Conservation (phyloP, 2,113 vertebrate genomes). For the Brachyistius frenatus region DNA sequence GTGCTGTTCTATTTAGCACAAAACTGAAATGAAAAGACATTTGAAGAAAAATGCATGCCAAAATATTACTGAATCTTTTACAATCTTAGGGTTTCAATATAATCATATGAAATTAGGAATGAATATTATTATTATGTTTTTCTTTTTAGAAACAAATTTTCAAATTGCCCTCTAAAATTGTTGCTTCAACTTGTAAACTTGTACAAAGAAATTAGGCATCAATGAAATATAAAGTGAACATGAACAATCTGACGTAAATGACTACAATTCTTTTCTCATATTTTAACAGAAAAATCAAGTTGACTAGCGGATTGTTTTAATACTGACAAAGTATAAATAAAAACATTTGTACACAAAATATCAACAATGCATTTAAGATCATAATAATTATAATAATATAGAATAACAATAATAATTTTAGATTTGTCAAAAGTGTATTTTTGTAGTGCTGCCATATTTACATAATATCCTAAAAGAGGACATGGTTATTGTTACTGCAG, state of each 20-base stretch:
- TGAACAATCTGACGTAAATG: not conserved
- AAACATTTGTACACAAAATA: not conserved
- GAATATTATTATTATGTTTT: too few species aligned
- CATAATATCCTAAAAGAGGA: not conserved
- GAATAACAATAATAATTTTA: not conserved
- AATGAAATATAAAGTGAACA: not conserved
- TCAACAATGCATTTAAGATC: not conserved
- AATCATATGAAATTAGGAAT: too few species aligned
- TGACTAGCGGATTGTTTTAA: not conserved
- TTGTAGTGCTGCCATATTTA: not conserved
- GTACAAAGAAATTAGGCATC: not conserved
- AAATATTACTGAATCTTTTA: too few species aligned
- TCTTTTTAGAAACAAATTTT: too few species aligned
- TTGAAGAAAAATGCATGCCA: too few species aligned
- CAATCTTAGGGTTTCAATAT: too few species aligned
- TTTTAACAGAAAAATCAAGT: not conserved
- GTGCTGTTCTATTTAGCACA: too few species aligned
- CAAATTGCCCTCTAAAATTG: too few species aligned
- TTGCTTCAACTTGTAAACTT: too few species aligned
- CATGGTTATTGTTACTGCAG: not conserved
- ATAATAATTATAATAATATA: not conserved
- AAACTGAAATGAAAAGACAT: too few species aligned
- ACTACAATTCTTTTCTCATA: not conserved
- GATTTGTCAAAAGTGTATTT: too few species aligned
- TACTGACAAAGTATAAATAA: not conserved